phyloP scores from a whole-genome alignment of 92 coral and sea anemone species.

The Pocillopora meandrina region DNA sequence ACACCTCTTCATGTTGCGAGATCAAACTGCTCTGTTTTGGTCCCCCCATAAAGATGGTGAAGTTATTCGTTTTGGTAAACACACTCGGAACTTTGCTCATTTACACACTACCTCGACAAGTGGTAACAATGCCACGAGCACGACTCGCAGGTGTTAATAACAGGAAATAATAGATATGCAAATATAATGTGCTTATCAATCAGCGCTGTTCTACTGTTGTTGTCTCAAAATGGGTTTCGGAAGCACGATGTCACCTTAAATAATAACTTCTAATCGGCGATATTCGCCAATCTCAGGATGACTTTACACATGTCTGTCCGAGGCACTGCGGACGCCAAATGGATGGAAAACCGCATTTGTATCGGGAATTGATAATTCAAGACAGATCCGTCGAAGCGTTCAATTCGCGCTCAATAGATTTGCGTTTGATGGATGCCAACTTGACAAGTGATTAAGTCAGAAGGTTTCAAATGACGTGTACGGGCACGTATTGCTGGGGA shows the following conservation, averaged over 20 bases:
- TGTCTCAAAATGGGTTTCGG: slow-evolving; percentile 47
- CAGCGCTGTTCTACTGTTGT: slow-evolving; percentile 34
- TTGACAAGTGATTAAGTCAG: slow-evolving; percentile 1
- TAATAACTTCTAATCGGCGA: slow-evolving; percentile 1
- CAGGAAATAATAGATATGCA: slow-evolving; percentile 49
- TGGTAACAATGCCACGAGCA: slow-evolving; percentile 42
- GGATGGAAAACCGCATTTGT: background rate
- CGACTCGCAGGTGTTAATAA: slow-evolving; percentile 52
- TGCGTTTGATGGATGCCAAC: background rate
- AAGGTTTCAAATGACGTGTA: background rate
- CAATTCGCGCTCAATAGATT: background rate
- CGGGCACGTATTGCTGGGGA: background rate
- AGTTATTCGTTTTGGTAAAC: slow-evolving; percentile 36
- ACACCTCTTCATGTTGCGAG: slow-evolving; percentile 20
- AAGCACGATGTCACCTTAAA: slow-evolving; percentile 1
- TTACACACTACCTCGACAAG: slow-evolving; percentile 49
- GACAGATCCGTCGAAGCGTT: background rate
- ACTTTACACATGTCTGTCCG: background rate
- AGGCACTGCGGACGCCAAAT: background rate
- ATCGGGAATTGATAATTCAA: background rate
- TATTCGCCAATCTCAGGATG: slow-evolving; percentile 1
- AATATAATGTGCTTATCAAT: slow-evolving; percentile 45
- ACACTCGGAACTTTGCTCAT: slow-evolving; percentile 35
- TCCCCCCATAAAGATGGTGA: slow-evolving; percentile 10
- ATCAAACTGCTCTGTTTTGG: background rate